These are phyloP conservation scores for Papilio glaucus DNA, from an alignment of 1,140 invertebrate genomes.

Conservation along the genomic window DNA sequence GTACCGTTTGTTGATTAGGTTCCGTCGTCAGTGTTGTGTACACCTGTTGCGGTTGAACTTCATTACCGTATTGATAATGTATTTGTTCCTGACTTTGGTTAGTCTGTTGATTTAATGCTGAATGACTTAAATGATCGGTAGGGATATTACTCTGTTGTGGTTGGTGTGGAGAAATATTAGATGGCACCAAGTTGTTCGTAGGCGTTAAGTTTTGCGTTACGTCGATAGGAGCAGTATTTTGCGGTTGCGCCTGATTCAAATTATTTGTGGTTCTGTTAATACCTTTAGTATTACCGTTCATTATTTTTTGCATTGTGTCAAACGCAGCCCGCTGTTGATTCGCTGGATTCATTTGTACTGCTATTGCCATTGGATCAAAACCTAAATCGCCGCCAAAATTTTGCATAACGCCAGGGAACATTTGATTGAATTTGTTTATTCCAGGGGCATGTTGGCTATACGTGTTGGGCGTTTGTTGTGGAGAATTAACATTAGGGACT, in stretches of 20 bases:
- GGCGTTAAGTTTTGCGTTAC: background rate
- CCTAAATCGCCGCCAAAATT: conserved; percentile 63
- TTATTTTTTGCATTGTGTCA: conserved; percentile 62
- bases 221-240: conserved; percentile 1
- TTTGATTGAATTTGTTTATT: conserved; percentile 71
- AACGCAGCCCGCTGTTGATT: conserved; percentile 68
- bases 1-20: conserved; percentile 41
- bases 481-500: conserved; percentile 45
- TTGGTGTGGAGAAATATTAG: background rate
- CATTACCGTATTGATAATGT: conserved; percentile 11
- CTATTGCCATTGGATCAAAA: conserved; percentile 78
- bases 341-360: conserved; percentile 79
- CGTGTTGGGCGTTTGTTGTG: conserved; percentile 45
- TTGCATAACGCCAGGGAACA: conserved; percentile 74
- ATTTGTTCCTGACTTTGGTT: conserved; percentile 12
- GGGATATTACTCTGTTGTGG: conserved; percentile 4
- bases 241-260: conserved; percentile 4
- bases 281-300: conserved; percentile 48
- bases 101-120: background rate
- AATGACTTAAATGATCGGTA: background rate
- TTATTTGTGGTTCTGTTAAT: conserved; percentile 15
- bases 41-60: conserved; percentile 45
- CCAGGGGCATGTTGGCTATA: conserved; percentile 64
- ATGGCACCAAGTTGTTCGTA: background rate
- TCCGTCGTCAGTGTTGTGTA: conserved; percentile 40